Evolutionary conservation across 2,797 vertebrate genomes (phyloP).

Genomic region (Lophura swinhoii): DNA sequence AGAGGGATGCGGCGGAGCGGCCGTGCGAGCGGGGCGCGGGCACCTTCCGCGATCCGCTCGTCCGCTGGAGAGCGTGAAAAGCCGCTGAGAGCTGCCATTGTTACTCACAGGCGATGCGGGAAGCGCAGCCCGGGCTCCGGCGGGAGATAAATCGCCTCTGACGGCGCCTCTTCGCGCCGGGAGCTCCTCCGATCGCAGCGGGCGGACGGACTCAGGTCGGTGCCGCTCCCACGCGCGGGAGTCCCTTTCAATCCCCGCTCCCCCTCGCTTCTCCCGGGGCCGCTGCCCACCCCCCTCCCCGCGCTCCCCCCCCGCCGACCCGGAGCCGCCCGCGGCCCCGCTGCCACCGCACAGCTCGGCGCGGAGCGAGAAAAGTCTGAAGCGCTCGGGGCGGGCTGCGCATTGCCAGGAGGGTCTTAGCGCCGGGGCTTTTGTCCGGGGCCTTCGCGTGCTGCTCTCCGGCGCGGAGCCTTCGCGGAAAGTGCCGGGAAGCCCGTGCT

Average conservation of each 20-base stretch:
- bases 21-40: slow-evolving; percentile 72
- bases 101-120: slow-evolving; percentile 79
- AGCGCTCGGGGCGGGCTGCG: slow-evolving; percentile 18
- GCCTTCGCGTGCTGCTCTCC: neutral
- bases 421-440: slow-evolving; percentile 47
- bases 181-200: slow-evolving; percentile 75
- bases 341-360: neutral
- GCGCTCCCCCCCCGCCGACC: neutral
- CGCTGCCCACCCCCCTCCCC: neutral
- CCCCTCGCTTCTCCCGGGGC: neutral
- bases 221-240: slow-evolving; percentile 77
- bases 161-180: slow-evolving; percentile 77
- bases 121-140: slow-evolving; percentile 77
- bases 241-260: slow-evolving; percentile 75
- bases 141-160: slow-evolving; percentile 81
- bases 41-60: slow-evolving; percentile 83
- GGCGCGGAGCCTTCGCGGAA: neutral
- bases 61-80: slow-evolving; percentile 79
- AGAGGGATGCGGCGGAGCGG: slow-evolving; percentile 59
- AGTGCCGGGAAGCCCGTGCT: neutral
- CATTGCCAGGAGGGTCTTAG: slow-evolving; percentile 21
- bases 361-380: neutral
- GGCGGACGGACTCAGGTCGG: slow-evolving; percentile 79
- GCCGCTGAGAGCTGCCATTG: slow-evolving; percentile 84
- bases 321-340: neutral